phyloP scores from a whole-genome alignment of 2,113 vertebrate genomes.

The Ailurus styani region DNA sequence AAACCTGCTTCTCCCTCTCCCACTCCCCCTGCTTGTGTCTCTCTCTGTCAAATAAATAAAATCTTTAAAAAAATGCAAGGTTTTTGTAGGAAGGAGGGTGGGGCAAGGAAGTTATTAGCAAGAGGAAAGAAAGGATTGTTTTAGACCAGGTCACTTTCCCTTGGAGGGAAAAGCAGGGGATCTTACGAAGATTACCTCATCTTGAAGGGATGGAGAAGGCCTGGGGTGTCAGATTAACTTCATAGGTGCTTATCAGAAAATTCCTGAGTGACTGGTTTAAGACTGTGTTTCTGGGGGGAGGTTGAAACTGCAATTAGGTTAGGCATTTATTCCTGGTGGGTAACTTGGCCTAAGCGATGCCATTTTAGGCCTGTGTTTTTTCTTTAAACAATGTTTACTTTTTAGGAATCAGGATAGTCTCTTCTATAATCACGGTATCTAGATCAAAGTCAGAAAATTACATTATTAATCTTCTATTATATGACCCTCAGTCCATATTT shows the following conservation, averaged over 20 bases:
- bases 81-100: not conserved
- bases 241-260: not conserved
- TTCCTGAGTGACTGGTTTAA: not conserved
- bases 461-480: not conserved
- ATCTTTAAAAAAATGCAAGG: not conserved
- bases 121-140: not conserved
- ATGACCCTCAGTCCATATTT: not conserved
- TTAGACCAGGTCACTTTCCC: not conserved
- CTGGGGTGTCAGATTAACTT: not conserved
- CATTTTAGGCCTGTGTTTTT: not conserved
- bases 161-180: not conserved
- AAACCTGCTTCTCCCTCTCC: too few species aligned
- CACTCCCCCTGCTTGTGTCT: too few species aligned
- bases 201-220: not conserved
- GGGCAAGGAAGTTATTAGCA: not conserved
- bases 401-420: not conserved
- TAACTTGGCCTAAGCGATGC: not conserved
- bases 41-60: too few species aligned
- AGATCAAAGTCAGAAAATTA: not conserved
- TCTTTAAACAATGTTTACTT: not conserved
- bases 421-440: not conserved
- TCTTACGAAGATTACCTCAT: not conserved
- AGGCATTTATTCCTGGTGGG: not conserved
- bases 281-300: not conserved
- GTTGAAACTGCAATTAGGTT: not conserved